Conservation (phyloP, 2,888 invertebrate genomes). For the Bhutanitis thaidina region DNA sequence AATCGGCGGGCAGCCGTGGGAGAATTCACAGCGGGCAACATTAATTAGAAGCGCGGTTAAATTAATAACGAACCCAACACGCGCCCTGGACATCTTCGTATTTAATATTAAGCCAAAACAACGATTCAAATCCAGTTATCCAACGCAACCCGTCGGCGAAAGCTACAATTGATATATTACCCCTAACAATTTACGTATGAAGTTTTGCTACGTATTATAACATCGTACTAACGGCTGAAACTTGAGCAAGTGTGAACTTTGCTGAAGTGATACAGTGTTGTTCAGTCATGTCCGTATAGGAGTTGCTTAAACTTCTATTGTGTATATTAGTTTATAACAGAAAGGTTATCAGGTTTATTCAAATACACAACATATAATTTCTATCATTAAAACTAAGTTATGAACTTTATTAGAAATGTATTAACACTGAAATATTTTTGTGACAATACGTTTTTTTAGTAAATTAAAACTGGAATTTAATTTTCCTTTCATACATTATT, state of each 20-base stretch:
- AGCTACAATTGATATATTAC: conserved; percentile 15
- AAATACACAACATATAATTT: no score
- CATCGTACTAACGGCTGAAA: conserved; percentile 12
- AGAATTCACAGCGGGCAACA: conserved; percentile 65
- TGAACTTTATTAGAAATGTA: no score
- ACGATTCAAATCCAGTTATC: conserved; percentile 12
- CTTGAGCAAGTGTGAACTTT: conserved; percentile 15
- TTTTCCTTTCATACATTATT: no score
- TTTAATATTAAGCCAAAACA: conserved; percentile 23
- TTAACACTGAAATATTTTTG: no score
- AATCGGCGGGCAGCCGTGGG: conserved; percentile 42
- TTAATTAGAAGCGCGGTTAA: conserved; percentile 72
- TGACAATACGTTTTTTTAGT: no score
- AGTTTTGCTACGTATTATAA: conserved; percentile 4
- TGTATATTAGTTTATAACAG: conserved; percentile 9
- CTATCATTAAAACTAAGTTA: no score
- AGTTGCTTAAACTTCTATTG: conserved; percentile 7
- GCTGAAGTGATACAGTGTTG: conserved; percentile 11
- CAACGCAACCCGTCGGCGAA: background rate
- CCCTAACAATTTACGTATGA: conserved; percentile 13
- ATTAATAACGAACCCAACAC: conserved; percentile 67
- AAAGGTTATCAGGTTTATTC: background rate
- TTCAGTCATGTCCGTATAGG: conserved; percentile 6
- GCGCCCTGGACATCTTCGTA: conserved; percentile 39
- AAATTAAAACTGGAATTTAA: no score